Evolutionary conservation across 1,140 invertebrate genomes (phyloP).

Genomic region (Solenopsis fugax): DNA sequence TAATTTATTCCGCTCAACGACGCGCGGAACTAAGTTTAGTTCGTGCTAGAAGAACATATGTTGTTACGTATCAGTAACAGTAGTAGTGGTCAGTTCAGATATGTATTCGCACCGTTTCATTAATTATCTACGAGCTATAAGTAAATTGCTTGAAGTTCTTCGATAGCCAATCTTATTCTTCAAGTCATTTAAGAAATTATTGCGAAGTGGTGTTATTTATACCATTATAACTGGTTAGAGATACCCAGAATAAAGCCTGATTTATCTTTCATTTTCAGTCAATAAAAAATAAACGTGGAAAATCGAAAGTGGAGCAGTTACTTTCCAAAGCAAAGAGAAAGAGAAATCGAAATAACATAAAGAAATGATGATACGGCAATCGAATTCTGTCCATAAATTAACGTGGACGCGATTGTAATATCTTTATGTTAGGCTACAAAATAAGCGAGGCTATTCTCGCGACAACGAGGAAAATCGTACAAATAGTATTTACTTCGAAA

Average conservation of each 20-base stretch:
- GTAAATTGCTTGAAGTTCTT: neutral
- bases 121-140: conserved; percentile 10
- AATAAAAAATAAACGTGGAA: neutral
- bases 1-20: conserved; percentile 61
- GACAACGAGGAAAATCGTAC: neutral
- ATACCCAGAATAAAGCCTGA: neutral
- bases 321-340: neutral
- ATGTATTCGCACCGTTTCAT: neutral
- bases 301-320: neutral
- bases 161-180: neutral
- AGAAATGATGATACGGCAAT: neutral
- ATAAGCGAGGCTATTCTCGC: neutral
- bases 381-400: neutral
- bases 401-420: neutral
- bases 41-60: neutral
- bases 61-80: neutral
- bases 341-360: neutral
- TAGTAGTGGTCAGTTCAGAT: neutral
- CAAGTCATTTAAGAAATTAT: neutral
- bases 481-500: conserved; percentile 3
- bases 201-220: neutral
- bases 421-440: neutral
- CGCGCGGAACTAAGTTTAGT: conserved; percentile 38
- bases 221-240: neutral
- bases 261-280: neutral